Conservation (phyloP, 2,797 vertebrate species). For the Mormyrus hasselquistii region DNA sequence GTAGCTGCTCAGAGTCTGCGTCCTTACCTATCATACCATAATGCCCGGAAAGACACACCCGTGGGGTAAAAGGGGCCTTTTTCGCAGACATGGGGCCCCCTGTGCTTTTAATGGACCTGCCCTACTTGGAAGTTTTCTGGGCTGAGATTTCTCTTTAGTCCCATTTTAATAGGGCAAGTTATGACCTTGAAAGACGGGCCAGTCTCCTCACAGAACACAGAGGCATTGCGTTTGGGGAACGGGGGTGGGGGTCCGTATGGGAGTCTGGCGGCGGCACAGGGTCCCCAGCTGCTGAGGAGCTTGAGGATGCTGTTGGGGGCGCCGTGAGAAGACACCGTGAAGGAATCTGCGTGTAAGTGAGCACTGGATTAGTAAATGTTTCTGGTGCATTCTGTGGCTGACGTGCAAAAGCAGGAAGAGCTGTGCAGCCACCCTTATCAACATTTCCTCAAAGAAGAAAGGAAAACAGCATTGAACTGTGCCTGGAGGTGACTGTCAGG, state of each 20-base stretch:
- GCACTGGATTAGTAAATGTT: background rate
- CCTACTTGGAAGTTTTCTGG: constrained; percentile 8
- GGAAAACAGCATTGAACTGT: background rate
- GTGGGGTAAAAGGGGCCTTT: background rate
- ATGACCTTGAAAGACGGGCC: background rate
- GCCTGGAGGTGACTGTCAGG: background rate
- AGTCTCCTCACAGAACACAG: background rate
- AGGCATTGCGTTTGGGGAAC: background rate
- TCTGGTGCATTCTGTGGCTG: background rate
- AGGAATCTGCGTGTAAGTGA: background rate
- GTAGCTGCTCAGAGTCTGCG: background rate
- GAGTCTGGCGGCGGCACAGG: background rate
- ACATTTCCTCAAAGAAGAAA: background rate
- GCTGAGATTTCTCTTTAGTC: background rate
- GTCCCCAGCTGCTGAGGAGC: background rate
- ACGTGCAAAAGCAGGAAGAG: background rate
- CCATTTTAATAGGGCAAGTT: background rate
- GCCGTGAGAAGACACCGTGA: background rate
- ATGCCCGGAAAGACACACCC: background rate
- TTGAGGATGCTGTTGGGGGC: background rate
- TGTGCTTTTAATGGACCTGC: background rate
- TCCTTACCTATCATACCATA: background rate
- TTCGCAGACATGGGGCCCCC: background rate
- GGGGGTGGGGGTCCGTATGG: background rate
- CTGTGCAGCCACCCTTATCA: background rate